Evolutionary conservation across 2,113 vertebrate species (phyloP).

Genomic region (Neodon shergylaensis): DNA sequence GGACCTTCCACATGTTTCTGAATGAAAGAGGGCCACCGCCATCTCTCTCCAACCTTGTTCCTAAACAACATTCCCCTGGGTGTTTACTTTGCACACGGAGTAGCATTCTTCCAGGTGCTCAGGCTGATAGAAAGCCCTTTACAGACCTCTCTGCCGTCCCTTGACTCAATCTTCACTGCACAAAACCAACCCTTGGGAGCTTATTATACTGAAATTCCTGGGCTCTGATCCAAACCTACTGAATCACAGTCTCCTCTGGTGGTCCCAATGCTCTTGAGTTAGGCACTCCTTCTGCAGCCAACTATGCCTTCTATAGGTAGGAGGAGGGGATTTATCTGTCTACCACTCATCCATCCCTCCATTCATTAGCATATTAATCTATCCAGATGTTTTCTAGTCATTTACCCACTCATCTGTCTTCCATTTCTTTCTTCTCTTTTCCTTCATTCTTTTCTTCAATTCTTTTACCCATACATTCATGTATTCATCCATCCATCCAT

Average conservation of each 20-base stretch:
- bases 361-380: not conserved
- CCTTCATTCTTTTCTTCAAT: not conserved
- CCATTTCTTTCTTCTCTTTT: not conserved
- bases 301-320: not conserved
- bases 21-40: not conserved
- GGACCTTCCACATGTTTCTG: not conserved
- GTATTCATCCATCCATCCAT: not conserved
- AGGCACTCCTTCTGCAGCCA: not conserved
- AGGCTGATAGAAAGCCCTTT: not conserved
- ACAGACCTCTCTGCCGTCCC: not conserved
- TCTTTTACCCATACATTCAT: not conserved
- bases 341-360: rapidly evolving
- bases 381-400: not conserved
- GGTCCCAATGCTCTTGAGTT: not conserved
- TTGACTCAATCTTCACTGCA: not conserved
- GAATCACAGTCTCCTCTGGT: not conserved
- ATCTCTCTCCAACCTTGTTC: not conserved
- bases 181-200: not conserved
- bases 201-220: not conserved
- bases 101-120: too few species aligned
- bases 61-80: not conserved
- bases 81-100: rapidly evolving
- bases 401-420: not conserved
- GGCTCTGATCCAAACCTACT: not conserved
- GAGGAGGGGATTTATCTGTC: not conserved